Evolutionary conservation across 2,113 vertebrate species (phyloP).

Genomic region (Malaclemys terrapin): DNA sequence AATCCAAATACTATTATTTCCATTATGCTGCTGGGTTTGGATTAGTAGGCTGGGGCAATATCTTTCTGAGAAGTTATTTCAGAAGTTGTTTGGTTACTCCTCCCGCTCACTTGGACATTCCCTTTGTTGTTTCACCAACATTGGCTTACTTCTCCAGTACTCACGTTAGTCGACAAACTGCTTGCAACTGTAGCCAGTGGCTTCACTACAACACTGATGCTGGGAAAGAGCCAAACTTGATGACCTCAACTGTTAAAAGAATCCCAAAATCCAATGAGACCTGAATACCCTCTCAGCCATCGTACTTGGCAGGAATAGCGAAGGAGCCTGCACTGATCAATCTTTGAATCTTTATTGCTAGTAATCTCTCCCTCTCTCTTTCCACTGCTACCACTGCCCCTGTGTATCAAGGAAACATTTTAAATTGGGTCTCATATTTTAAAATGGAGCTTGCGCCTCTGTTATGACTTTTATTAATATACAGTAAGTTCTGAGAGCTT

Average conservation of each 20-base stretch:
- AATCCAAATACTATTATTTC: background rate
- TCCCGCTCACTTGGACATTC: background rate
- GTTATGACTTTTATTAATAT: background rate
- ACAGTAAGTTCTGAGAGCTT: background rate
- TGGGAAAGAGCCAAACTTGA: background rate
- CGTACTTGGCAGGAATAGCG: background rate
- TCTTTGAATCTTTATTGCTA: background rate
- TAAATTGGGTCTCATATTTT: background rate
- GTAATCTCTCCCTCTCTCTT: background rate
- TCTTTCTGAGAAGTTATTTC: background rate
- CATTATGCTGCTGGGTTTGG: no score
- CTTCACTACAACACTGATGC: background rate
- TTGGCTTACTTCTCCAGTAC: background rate
- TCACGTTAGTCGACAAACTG: background rate
- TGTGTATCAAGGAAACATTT: background rate
- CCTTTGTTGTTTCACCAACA: background rate
- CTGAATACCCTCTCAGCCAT: slow-evolving; percentile 26
- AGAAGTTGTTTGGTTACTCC: background rate
- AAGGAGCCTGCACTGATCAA: background rate
- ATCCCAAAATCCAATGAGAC: background rate
- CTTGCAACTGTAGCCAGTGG: background rate
- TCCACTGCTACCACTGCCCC: background rate
- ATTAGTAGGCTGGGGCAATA: no score
- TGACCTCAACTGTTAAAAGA: background rate
- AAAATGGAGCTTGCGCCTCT: background rate